Evolutionary conservation across 2,797 vertebrate genomes (phyloP), one percentile per base, ranked within the genome.

Genomic region (Dicrostonyx torquatus): DNA sequence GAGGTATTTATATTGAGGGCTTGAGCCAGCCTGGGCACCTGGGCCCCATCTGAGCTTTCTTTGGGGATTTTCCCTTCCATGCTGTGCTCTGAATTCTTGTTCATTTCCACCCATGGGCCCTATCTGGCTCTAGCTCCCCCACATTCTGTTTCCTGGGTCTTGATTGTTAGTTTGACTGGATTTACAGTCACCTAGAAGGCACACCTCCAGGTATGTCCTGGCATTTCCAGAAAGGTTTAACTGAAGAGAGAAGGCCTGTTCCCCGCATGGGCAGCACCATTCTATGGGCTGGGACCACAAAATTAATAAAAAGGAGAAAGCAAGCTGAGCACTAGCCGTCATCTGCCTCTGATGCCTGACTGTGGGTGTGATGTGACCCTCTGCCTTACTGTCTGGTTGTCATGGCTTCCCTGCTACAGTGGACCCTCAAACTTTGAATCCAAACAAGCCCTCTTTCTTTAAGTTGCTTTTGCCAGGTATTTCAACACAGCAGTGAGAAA

Each of bases 271-370:
- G 53, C 12, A 66, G 48, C 22, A 22, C 45, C 64, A 53, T 70
- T 17, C n/a, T 68, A 53, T 55, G 48, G 43, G 6, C 62, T 68
- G 13, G 31, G 66, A 24, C 24, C 48, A 66, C n/a, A 40, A 48
- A 53, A 37, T 72, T n/a, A 45, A 31, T 73, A 6, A 45, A 75
- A 75, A 75, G 37, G 70, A 58, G 50, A 75, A 87, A 60, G 18
- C 0, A 0, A 22, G 20, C 26, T 37, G 48, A 72, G n/a, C 3
- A 43, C 8, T 29, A 55, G 50, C 26, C 0, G 0, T 34, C 68
- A 31, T 58, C 50, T 73, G 22, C 37, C 37, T 29, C 34, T 72
- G 34, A n/a, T 53, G 15, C 64, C 64, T 53, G 64, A 10, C 64
- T 50, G 34, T 37, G 45, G 12, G 17, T 26, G 10, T 12, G 9